A percentile compares a stretch with the other conserved stretches of the same genome.
Evolutionary conservation across 2,113 vertebrate species (phyloP).

Genomic region (Oncorhynchus clarkii): DNA sequence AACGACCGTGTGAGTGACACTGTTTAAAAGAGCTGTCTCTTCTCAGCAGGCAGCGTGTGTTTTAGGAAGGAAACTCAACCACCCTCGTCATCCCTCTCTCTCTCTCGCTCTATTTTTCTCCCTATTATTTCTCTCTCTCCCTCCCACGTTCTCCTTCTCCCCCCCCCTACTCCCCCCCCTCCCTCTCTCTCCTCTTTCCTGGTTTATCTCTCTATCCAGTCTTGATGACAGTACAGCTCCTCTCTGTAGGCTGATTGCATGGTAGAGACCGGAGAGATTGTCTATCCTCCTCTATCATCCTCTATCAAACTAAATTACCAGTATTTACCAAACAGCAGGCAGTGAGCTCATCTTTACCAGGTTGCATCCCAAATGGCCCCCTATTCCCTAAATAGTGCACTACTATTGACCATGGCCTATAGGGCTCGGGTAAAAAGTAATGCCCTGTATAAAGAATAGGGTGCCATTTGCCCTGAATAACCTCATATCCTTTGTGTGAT

Average conservation of each 20-base stretch:
- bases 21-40: too few relatives aligned
- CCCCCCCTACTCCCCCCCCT: constrained; percentile 37
- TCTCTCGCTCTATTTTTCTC: too few relatives aligned
- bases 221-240: constrained; percentile 63
- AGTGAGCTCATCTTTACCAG: constrained; percentile 53
- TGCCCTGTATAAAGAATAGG: constrained; percentile 5
- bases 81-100: neutral
- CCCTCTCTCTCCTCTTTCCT: constrained; percentile 12
- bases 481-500: too few relatives aligned
- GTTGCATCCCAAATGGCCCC: constrained; percentile 19
- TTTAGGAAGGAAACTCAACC: neutral
- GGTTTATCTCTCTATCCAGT: constrained; percentile 60
- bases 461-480: too few relatives aligned
- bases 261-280: constrained; percentile 49
- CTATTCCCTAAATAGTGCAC: too few relatives aligned
- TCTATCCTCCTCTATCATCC: constrained; percentile 41
- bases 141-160: neutral
- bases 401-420: too few relatives aligned
- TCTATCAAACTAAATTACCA: constrained; percentile 58
- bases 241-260: constrained; percentile 54
- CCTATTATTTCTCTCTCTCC: too few relatives aligned
- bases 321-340: constrained; percentile 48
- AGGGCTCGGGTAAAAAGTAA: too few relatives aligned
- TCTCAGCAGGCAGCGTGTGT: too few relatives aligned
- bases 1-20: too few relatives aligned